Percentiles rank a stretch among this genome's conserved stretches.
Conservation (phyloP, 2,797 vertebrate genomes). For the Limosa lapponica region DNA sequence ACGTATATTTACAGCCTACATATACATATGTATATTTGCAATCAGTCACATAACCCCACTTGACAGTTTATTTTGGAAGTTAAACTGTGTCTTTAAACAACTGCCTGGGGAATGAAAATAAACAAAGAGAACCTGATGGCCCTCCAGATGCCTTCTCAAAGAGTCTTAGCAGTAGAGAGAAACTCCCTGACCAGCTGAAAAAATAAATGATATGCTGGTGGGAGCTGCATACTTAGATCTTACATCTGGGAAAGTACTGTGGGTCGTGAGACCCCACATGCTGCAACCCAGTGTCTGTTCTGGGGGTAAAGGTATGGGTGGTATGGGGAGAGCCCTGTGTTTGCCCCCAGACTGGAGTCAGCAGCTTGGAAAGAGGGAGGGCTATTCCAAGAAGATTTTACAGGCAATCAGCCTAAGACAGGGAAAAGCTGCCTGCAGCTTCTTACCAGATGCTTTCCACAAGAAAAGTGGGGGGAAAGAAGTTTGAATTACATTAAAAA, state of each 20-base stretch:
- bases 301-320: neutral
- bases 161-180: neutral
- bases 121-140: neutral
- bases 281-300: neutral
- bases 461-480: neutral
- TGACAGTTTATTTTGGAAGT: neutral
- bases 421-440: neutral
- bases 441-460: neutral
- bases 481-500: neutral
- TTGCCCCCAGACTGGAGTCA: neutral
- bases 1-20: neutral
- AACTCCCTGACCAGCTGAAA: slow-evolving; percentile 6
- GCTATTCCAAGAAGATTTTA: neutral
- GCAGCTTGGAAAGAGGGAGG: neutral
- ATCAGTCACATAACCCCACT: neutral
- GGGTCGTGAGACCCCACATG: neutral
- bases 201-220: neutral
- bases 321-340: neutral
- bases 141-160: neutral
- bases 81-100: neutral
- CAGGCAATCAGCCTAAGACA: neutral
- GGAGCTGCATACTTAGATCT: neutral
- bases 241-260: neutral
- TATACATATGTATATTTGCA: neutral
- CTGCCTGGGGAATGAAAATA: neutral